Evolutionary conservation across 2,797 vertebrate species (phyloP).

Genomic region (Pteropus rufus): DNA sequence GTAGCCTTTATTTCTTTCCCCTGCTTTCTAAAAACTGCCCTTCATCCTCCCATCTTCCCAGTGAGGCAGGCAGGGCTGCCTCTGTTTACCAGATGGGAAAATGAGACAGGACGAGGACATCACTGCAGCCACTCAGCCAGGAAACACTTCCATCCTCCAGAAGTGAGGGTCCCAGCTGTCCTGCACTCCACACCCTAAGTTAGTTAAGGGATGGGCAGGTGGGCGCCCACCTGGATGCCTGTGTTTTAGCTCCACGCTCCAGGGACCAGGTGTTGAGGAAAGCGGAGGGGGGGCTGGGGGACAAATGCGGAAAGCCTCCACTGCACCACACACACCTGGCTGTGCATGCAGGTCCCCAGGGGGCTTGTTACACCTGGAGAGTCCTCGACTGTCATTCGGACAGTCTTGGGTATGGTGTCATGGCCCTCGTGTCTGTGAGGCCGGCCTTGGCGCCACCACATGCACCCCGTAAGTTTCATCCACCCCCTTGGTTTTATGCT

Average conservation of each 20-base stretch:
- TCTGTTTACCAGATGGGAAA: background rate
- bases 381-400: background rate
- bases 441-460: rapidly evolving
- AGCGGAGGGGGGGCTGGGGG: background rate
- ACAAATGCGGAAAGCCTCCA: background rate
- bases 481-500: background rate
- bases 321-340: background rate
- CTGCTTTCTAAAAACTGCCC: background rate
- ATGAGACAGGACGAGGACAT: background rate
- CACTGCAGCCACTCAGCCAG: background rate
- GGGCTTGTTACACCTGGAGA: background rate
- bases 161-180: background rate
- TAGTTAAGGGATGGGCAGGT: background rate
- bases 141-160: background rate
- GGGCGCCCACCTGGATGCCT: background rate
- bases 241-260: no score
- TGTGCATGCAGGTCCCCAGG: background rate
- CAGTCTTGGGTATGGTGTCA: background rate
- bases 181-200: background rate
- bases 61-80: background rate
- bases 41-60: background rate
- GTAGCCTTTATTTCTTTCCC: background rate
- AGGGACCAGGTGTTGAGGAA: background rate
- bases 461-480: background rate
- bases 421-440: background rate